Evolutionary conservation across 2,113 vertebrate genomes (phyloP), one percentile per base, ranked within the genome.

Genomic region (Hassar affinis): DNA sequence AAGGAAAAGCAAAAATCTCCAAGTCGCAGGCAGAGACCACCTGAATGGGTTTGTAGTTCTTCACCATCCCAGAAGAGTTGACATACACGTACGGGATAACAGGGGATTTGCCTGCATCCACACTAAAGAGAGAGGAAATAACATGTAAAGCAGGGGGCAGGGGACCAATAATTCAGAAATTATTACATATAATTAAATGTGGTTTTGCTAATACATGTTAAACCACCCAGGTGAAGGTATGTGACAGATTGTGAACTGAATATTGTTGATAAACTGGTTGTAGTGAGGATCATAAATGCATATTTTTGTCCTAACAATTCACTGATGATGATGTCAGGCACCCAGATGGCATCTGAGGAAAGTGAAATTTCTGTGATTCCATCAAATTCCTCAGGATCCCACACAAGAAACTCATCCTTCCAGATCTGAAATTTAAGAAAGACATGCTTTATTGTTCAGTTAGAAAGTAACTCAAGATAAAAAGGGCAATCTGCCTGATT

Each of bases 351-450:
- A 52, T 93, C 92, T 0, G 95, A 94, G 4, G 94, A 94, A 79
- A 96, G 89, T 0, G 94, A 97, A 86, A 96, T 94, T 91, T 96
- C 95, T 69, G 86, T 94, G 89, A 96, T 95, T 1, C 93, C 93
- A 72, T 96, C 93, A 77, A 94, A 94, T 81, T 94, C 89, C 9
- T 93, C 94, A 0, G 95, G 94, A 81, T 95, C 94, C 95, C 95
- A 95, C 42, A 95, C 92, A 62, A 96, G 91, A 90, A 96, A 96
- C 85, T 95, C 94, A 84, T 96, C 95, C 0, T 90, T 93, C 95
- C 94, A 95, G 75, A 95, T 92, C 96, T 97, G 90, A 81, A 82
- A 90, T 47, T 80, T 80, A n/a, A 85, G 27, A 15, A 71, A n/a
- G 33, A 66, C 27, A 30, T 2, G 47, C 22, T 85, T 79, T 51